Conservation (phyloP, 2,888 invertebrate genomes). For the Zhengitettix transpicula region DNA sequence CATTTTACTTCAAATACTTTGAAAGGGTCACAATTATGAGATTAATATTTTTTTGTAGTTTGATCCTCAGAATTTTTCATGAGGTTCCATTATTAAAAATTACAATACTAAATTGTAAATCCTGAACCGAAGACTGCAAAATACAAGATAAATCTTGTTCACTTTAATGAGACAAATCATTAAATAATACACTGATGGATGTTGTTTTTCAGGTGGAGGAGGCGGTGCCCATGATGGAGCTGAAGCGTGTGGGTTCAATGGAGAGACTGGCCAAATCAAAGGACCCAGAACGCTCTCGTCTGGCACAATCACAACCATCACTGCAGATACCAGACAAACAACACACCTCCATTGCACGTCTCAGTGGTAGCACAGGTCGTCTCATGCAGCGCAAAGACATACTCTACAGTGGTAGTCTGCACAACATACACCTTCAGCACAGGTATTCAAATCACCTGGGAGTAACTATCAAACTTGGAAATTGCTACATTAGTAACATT, state of each 20-base stretch:
- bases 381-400: slow-evolving; percentile 77
- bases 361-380: slow-evolving; percentile 24
- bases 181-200: no score
- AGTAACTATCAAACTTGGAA: no score
- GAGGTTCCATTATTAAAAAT: no score
- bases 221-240: not conserved
- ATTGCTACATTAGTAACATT: no score
- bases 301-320: slow-evolving; percentile 54
- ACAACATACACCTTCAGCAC: slow-evolving; percentile 25
- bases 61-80: no score
- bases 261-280: not conserved
- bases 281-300: slow-evolving; percentile 22
- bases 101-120: no score
- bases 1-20: no score
- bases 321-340: not conserved
- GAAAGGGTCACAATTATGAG: no score
- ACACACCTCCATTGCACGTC: not conserved
- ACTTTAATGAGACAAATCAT: no score
- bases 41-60: no score
- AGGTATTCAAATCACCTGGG: not conserved
- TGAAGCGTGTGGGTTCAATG: not conserved
- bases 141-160: no score
- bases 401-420: slow-evolving; percentile 67
- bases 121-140: no score
- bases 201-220: not conserved